Conservation (phyloP, 2,888 invertebrate species). For the Amphipyra tragopoginis region DNA sequence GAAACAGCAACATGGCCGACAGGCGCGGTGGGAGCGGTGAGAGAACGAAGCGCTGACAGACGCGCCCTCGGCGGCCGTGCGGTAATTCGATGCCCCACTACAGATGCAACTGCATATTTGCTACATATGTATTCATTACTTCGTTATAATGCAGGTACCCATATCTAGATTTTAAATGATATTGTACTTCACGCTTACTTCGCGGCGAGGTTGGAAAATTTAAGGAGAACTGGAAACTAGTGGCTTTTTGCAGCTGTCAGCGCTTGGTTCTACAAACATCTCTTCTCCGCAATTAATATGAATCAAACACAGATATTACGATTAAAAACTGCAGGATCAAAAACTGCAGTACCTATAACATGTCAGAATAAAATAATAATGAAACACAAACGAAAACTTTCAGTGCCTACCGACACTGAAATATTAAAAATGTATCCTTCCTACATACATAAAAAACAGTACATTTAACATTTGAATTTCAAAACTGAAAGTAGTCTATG, state of each 20-base stretch:
- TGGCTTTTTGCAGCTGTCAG: constrained; percentile 10
- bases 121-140: neutral
- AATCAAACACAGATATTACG: too few relatives aligned
- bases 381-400: too few relatives aligned
- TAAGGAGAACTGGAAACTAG: constrained; percentile 4
- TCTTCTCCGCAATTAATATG: too few relatives aligned
- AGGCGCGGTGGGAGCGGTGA: constrained; percentile 13
- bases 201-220: constrained; percentile 4
- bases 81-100: neutral
- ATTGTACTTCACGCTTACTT: neutral
- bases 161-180: neutral
- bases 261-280: neutral
- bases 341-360: too few relatives aligned
- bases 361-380: too few relatives aligned
- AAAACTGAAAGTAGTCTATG: too few relatives aligned
- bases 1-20: constrained; percentile 39
- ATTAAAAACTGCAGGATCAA: too few relatives aligned
- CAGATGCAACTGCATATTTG: constrained; percentile 31
- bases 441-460: too few relatives aligned
- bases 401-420: too few relatives aligned
- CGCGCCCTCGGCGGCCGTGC: constrained; percentile 5
- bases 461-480: too few relatives aligned
- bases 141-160: too few relatives aligned
- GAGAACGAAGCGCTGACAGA: neutral
- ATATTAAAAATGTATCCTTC: too few relatives aligned